Percentiles rank a stretch among this genome's conserved stretches.
Conservation (phyloP, 35 echinoderm and acorn worm species). For the Lytechinus pictus region DNA sequence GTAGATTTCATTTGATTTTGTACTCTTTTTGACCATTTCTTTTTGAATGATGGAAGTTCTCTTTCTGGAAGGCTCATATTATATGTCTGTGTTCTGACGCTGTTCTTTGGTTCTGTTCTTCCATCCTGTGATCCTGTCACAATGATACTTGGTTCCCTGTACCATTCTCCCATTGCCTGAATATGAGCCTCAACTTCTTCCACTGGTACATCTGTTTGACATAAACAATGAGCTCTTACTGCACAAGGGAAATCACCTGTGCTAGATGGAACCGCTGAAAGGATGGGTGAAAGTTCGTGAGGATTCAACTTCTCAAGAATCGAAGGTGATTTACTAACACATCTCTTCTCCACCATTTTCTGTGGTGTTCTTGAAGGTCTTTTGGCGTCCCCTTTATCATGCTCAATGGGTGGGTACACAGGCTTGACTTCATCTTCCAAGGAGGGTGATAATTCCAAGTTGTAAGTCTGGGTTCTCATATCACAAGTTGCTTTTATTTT, state of each 20-base stretch:
- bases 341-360: not conserved
- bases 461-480: constrained; percentile 1
- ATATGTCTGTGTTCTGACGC: constrained; percentile 10
- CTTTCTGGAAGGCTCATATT: constrained; percentile 13
- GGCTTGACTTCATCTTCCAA: not conserved
- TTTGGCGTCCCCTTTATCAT: not conserved
- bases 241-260: not conserved
- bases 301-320: not conserved
- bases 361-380: not conserved
- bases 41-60: not conserved
- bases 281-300: not conserved
- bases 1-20: not conserved
- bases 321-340: not conserved
- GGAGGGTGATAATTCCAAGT: not conserved
- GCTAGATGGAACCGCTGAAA: not conserved
- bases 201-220: not conserved
- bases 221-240: not conserved
- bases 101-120: not conserved
- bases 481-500: not conserved
- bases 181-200: constrained; percentile 24
- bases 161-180: not conserved
- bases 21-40: not conserved
- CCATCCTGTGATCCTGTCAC: not conserved
- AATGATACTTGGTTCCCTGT: not conserved
- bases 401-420: not conserved